Evolutionary conservation across 2,797 vertebrate genomes (phyloP), one percentile per base, ranked within the genome.

Genomic region (Myiothlypis coronata): DNA sequence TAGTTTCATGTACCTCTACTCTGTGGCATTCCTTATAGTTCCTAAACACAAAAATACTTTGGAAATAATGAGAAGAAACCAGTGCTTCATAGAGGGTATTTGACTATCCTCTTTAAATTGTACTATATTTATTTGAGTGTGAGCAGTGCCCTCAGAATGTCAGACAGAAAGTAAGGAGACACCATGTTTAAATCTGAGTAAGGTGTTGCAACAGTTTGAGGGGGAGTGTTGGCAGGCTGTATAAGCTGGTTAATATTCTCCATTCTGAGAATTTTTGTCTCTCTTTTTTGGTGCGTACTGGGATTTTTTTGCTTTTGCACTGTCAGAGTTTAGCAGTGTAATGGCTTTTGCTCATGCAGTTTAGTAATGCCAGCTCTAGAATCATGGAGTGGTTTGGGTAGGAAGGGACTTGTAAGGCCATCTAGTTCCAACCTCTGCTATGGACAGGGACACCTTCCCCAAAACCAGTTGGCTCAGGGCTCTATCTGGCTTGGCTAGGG

Each of bases 31-130:
- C 63, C 82, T 87, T 39, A 12, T 72, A 41, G 72, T 92, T 90
- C 30, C 34, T 76, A 57, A 86, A 27, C 16, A 11, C 30, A 1
- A 35, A 90, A 90, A 43, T 93, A 59, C 71, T 69, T 19, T 92
- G 67, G 84, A 92, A 94, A 95, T 35, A 55, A 57, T 77, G 87
- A 50, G 50, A 76, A 86, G 43, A 77, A 71, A 74, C 3, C 22
- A 28, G 63, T 89, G 43, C 78, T 89, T 47, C n/a, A 46, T 43
- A 63, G 34, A 80, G 43, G 21, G 10, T 83, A 50, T 95, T 95
- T 83, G n/a, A 77, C 72, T 70, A 11, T 90, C 56, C 56, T 82
- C 22, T 71, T 95, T 78, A 85, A 87, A 70, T 67, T 82, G 8
- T 70, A 14, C 46, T 59, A 14, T 75, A 37, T 89, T 71, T 50